Evolutionary conservation across 2,113 vertebrate species (phyloP).

Genomic region (Carollia perspicillata): DNA sequence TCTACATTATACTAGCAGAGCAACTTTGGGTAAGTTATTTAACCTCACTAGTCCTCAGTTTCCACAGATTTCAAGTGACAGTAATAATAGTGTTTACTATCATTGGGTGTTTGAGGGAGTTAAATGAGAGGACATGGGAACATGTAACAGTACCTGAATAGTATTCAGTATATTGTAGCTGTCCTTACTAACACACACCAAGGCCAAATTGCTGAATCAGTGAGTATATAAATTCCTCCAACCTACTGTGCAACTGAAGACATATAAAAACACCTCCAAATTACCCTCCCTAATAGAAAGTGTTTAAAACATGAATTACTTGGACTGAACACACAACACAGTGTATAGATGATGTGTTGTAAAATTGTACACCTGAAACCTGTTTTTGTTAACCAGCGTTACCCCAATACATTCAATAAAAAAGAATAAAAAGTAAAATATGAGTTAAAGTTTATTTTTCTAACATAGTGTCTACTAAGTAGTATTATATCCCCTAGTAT

Average conservation of each 20-base stretch:
- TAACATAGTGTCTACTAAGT: neutral
- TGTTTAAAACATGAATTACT: neutral
- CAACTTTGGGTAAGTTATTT: neutral
- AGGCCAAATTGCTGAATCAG: neutral
- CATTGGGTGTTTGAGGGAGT: neutral
- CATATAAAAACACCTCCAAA: neutral
- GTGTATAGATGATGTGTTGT: too few relatives aligned
- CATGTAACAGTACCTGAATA: neutral
- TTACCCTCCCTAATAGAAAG: neutral
- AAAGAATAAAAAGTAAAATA: neutral
- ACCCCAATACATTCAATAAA: too few relatives aligned
- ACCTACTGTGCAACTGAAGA: neutral
- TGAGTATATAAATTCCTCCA: neutral
- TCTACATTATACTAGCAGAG: neutral
- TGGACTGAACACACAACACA: too few relatives aligned
- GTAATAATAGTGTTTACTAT: neutral
- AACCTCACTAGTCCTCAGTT: neutral
- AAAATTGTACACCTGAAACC: too few relatives aligned
- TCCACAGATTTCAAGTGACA: neutral
- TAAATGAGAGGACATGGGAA: neutral
- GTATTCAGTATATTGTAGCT: neutral
- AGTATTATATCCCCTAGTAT: neutral
- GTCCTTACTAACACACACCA: neutral
- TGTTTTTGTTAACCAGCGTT: too few relatives aligned
- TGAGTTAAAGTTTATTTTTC: conserved; percentile 4